Evolutionary conservation across 2,113 vertebrate genomes (phyloP).

Genomic region (Odocoileus virginianus): DNA sequence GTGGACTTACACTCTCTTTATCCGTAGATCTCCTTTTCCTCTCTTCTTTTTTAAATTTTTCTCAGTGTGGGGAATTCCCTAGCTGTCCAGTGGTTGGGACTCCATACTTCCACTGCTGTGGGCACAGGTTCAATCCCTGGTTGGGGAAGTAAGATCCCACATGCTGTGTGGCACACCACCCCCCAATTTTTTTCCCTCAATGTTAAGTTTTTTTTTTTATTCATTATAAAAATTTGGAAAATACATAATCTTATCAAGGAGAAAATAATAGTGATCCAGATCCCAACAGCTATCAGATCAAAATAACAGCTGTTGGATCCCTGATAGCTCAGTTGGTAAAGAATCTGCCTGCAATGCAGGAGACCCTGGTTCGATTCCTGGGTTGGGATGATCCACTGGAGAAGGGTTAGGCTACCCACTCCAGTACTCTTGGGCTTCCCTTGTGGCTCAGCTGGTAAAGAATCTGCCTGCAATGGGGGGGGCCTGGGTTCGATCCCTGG

Average conservation of each 20-base stretch:
- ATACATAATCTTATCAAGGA: background rate
- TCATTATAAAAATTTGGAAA: background rate
- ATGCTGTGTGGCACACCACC: background rate
- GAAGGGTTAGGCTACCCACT: background rate
- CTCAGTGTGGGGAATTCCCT: background rate
- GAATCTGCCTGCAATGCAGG: background rate
- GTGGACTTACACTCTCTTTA: background rate
- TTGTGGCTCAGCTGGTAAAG: background rate
- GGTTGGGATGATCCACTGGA: fast-evolving
- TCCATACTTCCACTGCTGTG: fast-evolving
- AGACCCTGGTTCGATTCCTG: background rate
- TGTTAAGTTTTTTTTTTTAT: background rate
- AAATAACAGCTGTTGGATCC: background rate
- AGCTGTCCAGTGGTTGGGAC: background rate
- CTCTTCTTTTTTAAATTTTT: background rate
- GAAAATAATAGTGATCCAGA: background rate
- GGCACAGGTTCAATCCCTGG: background rate
- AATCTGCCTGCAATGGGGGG: background rate
- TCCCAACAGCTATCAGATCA: background rate
- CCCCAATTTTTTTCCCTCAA: background rate
- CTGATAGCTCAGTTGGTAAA: background rate
- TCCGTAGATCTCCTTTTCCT: background rate
- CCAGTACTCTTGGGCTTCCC: background rate
- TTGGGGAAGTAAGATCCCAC: background rate
- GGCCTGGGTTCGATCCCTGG: background rate